Percentiles rank a stretch among this genome's conserved stretches.
These are phyloP conservation scores for Tarsius wallacei DNA, from an alignment of 2,797 vertebrate species.

Conservation along the genomic window DNA sequence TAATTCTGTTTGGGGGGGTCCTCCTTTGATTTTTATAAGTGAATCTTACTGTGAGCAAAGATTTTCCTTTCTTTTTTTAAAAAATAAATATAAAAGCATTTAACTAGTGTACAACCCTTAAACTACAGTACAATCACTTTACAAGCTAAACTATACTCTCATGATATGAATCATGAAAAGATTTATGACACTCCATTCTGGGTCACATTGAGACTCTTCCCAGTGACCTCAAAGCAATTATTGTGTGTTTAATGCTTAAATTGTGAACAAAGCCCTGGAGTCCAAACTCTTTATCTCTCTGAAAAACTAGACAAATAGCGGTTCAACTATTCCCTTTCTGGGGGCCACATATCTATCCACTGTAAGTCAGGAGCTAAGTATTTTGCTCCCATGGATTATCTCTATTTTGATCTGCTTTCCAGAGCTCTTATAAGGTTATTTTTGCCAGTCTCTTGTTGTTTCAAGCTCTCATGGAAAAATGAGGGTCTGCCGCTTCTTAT, in stretches of 20 bases:
- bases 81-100: neutral
- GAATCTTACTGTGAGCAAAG: slow-evolving; percentile 5
- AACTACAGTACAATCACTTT: neutral
- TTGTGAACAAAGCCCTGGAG: neutral
- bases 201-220: neutral
- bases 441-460: neutral
- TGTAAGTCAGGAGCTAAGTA: neutral
- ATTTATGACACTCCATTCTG: neutral
- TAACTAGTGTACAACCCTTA: neutral
- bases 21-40: neutral
- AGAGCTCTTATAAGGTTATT: neutral
- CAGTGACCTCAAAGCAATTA: neutral
- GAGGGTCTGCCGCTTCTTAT: neutral
- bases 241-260: neutral
- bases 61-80: neutral
- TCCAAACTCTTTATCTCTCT: neutral
- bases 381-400: neutral
- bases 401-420: neutral
- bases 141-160: slow-evolving; percentile 3
- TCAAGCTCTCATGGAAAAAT: neutral
- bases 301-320: neutral
- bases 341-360: neutral
- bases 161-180: neutral
- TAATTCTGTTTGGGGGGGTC: too few species aligned
- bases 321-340: neutral